Evolutionary conservation across 1,140 invertebrate genomes (phyloP), one percentile per base, ranked within the genome.

Genomic region (Drosophila sucinea): DNA sequence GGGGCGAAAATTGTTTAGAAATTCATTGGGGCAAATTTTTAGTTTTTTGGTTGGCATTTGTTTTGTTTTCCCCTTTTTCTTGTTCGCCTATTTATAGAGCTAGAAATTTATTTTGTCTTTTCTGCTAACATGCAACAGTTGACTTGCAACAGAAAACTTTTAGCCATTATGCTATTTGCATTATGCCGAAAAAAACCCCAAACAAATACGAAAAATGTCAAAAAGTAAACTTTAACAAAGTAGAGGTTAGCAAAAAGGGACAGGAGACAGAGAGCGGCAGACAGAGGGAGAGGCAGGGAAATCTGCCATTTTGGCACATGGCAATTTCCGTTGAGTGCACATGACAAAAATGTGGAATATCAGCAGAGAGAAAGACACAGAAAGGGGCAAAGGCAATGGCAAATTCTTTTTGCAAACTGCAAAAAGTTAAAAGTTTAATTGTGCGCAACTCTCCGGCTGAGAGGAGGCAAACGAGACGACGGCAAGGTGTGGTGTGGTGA

Each of bases 381-480:
- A 11, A 11, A 58, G 69, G 61, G 35, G 7, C 23, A 27, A 23
- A 51, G 44, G 44, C 44, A 25, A 51, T 0, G 44, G 44, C 25
- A 60, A 82, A 73, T 78, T 81, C 78, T 79, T 85, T 82, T 67
- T 56, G 63, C 63, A 62, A 89, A 83, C 67, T 73, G 56, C 80
- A 83, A 81, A 87, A 87, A 89, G 84, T 89, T 89, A 84, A 89
- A 89, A 89, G 84, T 89, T 89, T 89, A 89, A 89, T 89, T 89
- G 84, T 89, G 84, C 80, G 74, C 80, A 89, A 81, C 84, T 79
- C 75, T 89, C 73, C 23, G 44, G 23, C 44, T 51, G 23, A 51
- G 44, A 51, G 44, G 23, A 51, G 44, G 44, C 17, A 44, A 35
- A 44, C 41, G 44, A 27, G 44, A 10, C 23, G 17, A 6, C 7